These are phyloP conservation scores for Catagonus wagneri DNA, from an alignment of 2,113 vertebrate genomes.

Conservation along the genomic window DNA sequence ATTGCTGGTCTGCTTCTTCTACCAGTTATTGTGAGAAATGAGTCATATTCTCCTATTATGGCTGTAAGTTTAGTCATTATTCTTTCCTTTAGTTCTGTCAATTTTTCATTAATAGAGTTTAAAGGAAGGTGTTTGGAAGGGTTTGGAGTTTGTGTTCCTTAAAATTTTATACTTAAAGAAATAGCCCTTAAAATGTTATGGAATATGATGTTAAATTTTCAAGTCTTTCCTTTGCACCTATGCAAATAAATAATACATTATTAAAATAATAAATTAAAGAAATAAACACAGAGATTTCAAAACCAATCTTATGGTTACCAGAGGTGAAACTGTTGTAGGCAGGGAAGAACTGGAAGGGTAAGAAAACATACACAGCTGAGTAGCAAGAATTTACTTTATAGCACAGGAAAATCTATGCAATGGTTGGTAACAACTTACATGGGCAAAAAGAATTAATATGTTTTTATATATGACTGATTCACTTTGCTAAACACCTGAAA, in stretches of 20 bases:
- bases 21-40: background rate
- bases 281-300: no score
- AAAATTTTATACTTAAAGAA: background rate
- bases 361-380: no score
- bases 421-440: no score
- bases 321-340: no score
- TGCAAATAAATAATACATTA: constrained; percentile 60
- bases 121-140: background rate
- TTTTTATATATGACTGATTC: no score
- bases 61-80: background rate
- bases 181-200: background rate
- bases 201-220: background rate
- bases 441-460: no score
- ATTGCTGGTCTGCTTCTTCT: background rate
- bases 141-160: background rate
- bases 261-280: background rate
- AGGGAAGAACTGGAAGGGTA: no score
- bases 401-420: no score
- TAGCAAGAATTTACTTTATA: no score
- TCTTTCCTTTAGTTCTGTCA: background rate
- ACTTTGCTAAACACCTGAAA: no score
- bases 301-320: no score
- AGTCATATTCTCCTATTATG: background rate
- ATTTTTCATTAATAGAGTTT: background rate
- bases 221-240: constrained; percentile 33